Conservation (phyloP, 2,888 invertebrate species). For the Argyra leucocephala region DNA sequence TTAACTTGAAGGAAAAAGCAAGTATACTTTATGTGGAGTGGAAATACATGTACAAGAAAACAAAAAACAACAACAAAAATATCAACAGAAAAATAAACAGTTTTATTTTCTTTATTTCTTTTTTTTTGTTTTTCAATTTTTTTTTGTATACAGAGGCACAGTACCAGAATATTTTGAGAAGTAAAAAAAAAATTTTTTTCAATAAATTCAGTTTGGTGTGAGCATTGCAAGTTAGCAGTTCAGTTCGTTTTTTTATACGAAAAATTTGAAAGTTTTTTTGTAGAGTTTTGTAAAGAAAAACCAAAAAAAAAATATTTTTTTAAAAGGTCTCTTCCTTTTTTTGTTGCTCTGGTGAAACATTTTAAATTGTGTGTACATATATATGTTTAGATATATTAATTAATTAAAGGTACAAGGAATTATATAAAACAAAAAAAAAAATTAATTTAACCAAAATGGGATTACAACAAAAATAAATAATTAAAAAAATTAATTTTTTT, state of each 20-base stretch:
- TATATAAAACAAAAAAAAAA: no score
- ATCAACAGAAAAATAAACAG: neutral
- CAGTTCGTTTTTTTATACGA: neutral
- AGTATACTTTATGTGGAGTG: no score
- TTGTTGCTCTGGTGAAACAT: neutral
- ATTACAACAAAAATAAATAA: no score
- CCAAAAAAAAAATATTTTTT: neutral
- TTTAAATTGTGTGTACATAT: neutral
- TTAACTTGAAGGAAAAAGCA: no score
- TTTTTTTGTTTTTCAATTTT: neutral
- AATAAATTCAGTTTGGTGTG: constrained; percentile 11
- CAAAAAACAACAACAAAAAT: neutral
- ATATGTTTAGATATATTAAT: no score
- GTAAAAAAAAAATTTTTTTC: neutral
- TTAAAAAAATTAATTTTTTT: no score
- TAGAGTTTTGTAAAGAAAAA: neutral
- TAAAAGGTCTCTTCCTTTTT: neutral
- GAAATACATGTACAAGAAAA: no score
- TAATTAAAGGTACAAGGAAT: no score
- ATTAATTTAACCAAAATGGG: no score
- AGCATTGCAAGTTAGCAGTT: constrained; percentile 10
- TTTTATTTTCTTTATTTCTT: neutral
- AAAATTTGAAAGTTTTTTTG: neutral
- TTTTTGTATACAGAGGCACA: no score
- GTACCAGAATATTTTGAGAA: neutral